Evolutionary conservation across 2,888 invertebrate genomes (phyloP).

Genomic region (Aspidiotus destructor): DNA sequence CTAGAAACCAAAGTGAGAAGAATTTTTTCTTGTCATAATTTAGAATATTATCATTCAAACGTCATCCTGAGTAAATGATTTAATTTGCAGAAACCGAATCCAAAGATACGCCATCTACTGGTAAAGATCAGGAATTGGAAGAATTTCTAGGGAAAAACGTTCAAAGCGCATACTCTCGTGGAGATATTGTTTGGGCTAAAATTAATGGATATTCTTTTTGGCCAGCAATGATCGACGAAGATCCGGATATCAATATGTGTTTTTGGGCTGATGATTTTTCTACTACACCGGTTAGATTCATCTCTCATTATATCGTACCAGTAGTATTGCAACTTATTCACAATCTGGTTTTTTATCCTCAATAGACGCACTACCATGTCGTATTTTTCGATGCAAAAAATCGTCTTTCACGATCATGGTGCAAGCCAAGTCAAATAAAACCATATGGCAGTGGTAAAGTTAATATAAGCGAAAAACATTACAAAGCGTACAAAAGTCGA

Average conservation of each 20-base stretch:
- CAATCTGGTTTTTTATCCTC: not conserved
- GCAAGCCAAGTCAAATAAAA: not conserved
- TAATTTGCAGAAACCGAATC: too few relatives aligned
- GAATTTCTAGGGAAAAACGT: slow-evolving; percentile 39
- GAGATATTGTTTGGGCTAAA: slow-evolving; percentile 58
- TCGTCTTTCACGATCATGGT: slow-evolving; percentile 9
- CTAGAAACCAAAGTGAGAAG: too few relatives aligned
- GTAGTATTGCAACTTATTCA: too few relatives aligned
- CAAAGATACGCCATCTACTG: too few relatives aligned
- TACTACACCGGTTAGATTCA: not conserved
- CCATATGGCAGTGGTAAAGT: not conserved
- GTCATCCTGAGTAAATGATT: too few relatives aligned
- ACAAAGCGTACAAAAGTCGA: not conserved
- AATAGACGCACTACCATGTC: slow-evolving; percentile 24
- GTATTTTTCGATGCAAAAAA: slow-evolving; percentile 20
- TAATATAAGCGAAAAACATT: not conserved
- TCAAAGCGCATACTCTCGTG: slow-evolving; percentile 52
- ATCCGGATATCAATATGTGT: slow-evolving; percentile 52
- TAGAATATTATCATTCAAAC: too few relatives aligned
- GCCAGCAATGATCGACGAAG: slow-evolving; percentile 63
- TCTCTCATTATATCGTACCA: not conserved
- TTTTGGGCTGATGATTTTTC: slow-evolving; percentile 49
- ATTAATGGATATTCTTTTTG: slow-evolving; percentile 57
- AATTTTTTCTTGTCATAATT: too few relatives aligned
- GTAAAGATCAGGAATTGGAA: not conserved